Evolutionary conservation across 2,113 vertebrate species (phyloP), one percentile per base, ranked within the genome.

Genomic region (Stegostoma tigrinum): DNA sequence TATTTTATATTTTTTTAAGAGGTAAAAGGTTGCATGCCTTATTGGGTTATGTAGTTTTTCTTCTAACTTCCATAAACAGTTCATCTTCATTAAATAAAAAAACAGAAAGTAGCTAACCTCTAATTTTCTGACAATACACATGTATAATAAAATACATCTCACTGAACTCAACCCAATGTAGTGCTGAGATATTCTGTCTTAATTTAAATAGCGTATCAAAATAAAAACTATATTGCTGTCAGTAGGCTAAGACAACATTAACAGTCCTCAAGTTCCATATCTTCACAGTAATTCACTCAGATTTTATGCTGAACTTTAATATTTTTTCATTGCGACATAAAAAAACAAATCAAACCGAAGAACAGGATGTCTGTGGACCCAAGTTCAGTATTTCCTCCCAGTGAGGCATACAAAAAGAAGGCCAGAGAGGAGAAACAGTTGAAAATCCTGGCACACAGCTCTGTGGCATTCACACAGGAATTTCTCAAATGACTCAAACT

Each of bases 291-390:
- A 42, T 48, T 67, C 68, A 70, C 38, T 42, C 42, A 94, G 8
- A 42, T 94, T 68, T 94, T 48, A 94, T 42, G 23, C 34, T 90
- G 55, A 34, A 90, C 45, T 61, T 52, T 55, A 45, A 90, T 61
- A 27, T 90, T 61, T 52, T 61, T 34, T 90, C 30, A 27, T 17
- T 90, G 87, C 48, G 15, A 48, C 86, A 83, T 83, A 83, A 83
- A 64, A 52, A 90, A 90, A 89, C 27, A 55, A 90, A 96, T 96
- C 97, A 96, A 96, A 96, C 96, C 97, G 96, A 97, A 97, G 97
- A 97, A 97, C 97, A 98, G 97, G 97, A 97, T 97, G 97, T 97
- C 96, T 97, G 97, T 96, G 97, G 97, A 97, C 97, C 97, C 96
- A 96, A 97, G 96, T 96, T 96, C 96, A 97, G 97, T 96, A 97